Evolutionary conservation across 1,140 invertebrate genomes (phyloP).

Genomic region (Cyclargus thomasi): DNA sequence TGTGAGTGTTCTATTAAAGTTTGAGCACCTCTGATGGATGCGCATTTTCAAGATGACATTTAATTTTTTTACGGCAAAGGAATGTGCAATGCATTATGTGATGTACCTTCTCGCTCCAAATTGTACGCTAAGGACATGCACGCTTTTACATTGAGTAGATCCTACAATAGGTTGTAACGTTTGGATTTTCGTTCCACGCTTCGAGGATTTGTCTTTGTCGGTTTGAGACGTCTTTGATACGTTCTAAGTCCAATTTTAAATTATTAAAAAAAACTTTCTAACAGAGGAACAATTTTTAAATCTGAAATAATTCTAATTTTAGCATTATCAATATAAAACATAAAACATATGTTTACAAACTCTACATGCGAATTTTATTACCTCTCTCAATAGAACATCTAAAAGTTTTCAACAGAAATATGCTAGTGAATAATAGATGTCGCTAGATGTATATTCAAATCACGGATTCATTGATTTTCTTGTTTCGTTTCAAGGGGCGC

Average conservation of each 20-base stretch:
- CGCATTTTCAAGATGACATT: constrained; percentile 23
- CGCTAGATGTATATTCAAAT: constrained; percentile 12
- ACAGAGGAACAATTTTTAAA: too few species aligned
- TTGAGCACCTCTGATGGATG: constrained; percentile 30
- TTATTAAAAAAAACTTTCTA: too few species aligned
- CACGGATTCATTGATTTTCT: constrained; percentile 13
- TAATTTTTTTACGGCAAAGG: constrained; percentile 12
- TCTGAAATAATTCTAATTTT: too few species aligned
- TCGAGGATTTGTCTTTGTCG: too few species aligned
- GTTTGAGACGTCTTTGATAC: too few species aligned
- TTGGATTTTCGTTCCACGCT: too few species aligned
- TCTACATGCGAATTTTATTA: not conserved
- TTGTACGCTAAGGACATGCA: not conserved
- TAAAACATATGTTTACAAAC: too few species aligned
- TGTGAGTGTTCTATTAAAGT: constrained; percentile 28
- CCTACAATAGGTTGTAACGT: too few species aligned
- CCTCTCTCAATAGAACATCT: not conserved
- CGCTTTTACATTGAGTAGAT: too few species aligned
- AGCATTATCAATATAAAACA: too few species aligned
- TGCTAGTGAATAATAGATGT: constrained; percentile 8
- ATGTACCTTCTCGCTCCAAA: not conserved
- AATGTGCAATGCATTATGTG: not conserved
- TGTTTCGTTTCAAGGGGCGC: constrained; percentile 12
- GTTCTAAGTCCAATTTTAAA: too few species aligned
- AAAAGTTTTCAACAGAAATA: constrained; percentile 3